Evolutionary conservation across 2,113 vertebrate genomes (phyloP).

Genomic region (Nibea coibor): DNA sequence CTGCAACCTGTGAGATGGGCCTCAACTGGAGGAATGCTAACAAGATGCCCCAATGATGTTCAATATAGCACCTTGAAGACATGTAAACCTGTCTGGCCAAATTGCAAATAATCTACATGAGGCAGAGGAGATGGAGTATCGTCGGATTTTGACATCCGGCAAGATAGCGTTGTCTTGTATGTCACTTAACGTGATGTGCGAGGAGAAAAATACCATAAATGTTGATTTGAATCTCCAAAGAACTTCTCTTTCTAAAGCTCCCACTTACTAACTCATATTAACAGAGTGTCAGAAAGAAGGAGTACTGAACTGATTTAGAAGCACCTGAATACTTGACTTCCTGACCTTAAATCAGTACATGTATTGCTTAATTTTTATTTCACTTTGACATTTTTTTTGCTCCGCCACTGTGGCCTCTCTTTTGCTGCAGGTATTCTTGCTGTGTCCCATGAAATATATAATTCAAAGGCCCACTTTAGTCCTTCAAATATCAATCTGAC

Average conservation of each 20-base stretch:
- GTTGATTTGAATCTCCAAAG: slow-evolving; percentile 43
- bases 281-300: not conserved
- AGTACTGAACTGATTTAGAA: not conserved
- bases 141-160: slow-evolving; percentile 57
- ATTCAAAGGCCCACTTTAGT: slow-evolving; percentile 32
- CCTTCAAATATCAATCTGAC: slow-evolving; percentile 30
- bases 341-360: slow-evolving; percentile 20
- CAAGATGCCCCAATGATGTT: slow-evolving; percentile 64
- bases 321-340: slow-evolving; percentile 13
- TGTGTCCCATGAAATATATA: slow-evolving; percentile 36
- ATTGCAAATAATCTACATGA: slow-evolving; percentile 70
- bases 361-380: not conserved
- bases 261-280: not conserved
- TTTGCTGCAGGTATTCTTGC: slow-evolving; percentile 17
- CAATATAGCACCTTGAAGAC: slow-evolving; percentile 54
- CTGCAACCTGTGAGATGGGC: slow-evolving; percentile 56
- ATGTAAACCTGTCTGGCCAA: slow-evolving; percentile 52
- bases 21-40: slow-evolving; percentile 62
- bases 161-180: slow-evolving; percentile 62
- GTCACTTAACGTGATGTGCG: slow-evolving; percentile 48
- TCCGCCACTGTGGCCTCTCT: slow-evolving; percentile 9
- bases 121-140: slow-evolving; percentile 53
- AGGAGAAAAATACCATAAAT: slow-evolving; percentile 26
- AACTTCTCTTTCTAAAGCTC: not conserved
- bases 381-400: slow-evolving; percentile 34